Evolutionary conservation across 2,888 invertebrate genomes (phyloP).

Genomic region (Pseudanteris insignis): DNA sequence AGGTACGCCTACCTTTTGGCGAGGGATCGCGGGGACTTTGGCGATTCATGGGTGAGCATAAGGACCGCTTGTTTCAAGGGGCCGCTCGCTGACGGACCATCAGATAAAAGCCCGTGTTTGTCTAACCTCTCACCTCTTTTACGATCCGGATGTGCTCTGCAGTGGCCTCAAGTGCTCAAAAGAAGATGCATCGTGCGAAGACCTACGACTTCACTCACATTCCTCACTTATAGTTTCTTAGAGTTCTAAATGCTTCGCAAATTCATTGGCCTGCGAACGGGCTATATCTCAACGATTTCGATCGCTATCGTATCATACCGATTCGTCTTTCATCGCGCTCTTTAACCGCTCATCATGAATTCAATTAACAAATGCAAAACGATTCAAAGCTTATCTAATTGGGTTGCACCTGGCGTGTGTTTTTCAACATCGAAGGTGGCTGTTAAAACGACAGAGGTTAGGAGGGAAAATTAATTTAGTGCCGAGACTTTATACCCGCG

Average conservation of each 20-base stretch:
- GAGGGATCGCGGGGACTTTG: slow-evolving; percentile 45
- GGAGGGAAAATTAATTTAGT: slow-evolving; percentile 31
- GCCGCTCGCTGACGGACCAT: slow-evolving; percentile 62
- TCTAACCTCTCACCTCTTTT: slow-evolving; percentile 64
- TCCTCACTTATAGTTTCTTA: slow-evolving; percentile 19
- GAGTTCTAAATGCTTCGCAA: slow-evolving; percentile 35
- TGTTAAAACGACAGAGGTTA: slow-evolving; percentile 25
- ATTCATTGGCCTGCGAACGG: slow-evolving; percentile 24
- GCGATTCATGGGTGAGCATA: slow-evolving; percentile 47
- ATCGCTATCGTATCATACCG: too few species aligned
- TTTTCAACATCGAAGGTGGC: slow-evolving; percentile 3
- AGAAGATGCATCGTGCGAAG: slow-evolving; percentile 54
- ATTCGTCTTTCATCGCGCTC: too few species aligned
- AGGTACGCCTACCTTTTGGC: slow-evolving; percentile 47
- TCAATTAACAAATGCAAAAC: slow-evolving; percentile 4
- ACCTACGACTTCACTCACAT: slow-evolving; percentile 27
- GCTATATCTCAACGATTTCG: too few species aligned
- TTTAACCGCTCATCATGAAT: too few species aligned
- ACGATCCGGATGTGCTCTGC: slow-evolving; percentile 50
- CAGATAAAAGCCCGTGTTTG: slow-evolving; percentile 64
- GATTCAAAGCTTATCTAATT: slow-evolving; percentile 15
- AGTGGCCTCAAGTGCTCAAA: slow-evolving; percentile 50
- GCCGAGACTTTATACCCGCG: slow-evolving; percentile 19
- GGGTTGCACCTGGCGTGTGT: slow-evolving; percentile 10
- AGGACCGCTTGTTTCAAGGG: slow-evolving; percentile 47